Evolutionary conservation across 1,140 invertebrate genomes (phyloP).

Genomic region (Magallana ariakensis): DNA sequence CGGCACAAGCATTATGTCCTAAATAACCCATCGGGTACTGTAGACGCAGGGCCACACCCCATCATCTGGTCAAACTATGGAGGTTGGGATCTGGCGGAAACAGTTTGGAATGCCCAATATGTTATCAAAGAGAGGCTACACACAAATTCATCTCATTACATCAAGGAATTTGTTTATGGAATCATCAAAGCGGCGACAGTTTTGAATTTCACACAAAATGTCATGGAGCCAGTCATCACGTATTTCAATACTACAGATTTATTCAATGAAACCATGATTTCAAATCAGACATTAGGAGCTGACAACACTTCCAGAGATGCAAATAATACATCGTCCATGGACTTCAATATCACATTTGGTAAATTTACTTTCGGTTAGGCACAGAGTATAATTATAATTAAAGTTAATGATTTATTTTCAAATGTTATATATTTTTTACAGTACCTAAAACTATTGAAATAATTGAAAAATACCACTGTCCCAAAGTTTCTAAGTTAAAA

Average conservation of each 20-base stretch:
- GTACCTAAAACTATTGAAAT: not conserved
- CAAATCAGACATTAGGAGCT: too few relatives aligned
- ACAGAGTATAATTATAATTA: too few relatives aligned
- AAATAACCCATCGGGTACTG: not conserved
- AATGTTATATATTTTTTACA: too few relatives aligned
- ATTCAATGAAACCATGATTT: too few relatives aligned
- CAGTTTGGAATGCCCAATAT: not conserved
- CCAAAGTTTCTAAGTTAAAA: not conserved
- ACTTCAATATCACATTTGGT: too few relatives aligned
- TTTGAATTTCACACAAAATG: too few relatives aligned
- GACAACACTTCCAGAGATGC: too few relatives aligned
- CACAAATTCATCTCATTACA: not conserved
- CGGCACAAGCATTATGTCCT: not conserved
- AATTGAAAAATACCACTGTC: not conserved
- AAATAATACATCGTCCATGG: too few relatives aligned
- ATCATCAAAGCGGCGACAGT: not conserved
- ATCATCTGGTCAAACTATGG: not conserved
- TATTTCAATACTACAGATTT: too few relatives aligned
- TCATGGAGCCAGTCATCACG: too few relatives aligned
- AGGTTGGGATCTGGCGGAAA: not conserved
- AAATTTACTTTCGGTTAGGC: too few relatives aligned
- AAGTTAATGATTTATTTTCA: too few relatives aligned
- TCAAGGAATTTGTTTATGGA: not conserved
- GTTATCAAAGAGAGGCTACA: not conserved
- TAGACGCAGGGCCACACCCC: not conserved